These are phyloP conservation scores for Aptenodytes patagonicus DNA, from an alignment of 2,113 vertebrate genomes.

Conservation along the genomic window DNA sequence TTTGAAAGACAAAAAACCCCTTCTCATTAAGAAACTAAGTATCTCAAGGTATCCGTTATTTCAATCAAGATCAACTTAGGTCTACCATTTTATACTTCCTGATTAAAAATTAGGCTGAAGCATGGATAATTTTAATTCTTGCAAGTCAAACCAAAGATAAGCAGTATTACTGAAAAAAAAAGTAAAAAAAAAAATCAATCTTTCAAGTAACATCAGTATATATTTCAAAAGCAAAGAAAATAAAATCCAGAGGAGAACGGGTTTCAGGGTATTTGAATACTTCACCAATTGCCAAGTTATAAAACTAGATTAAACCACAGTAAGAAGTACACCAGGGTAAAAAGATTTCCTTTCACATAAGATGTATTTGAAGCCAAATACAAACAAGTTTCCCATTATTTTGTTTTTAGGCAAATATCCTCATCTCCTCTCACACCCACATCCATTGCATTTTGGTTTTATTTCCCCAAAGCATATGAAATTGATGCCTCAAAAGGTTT, in stretches of 20 bases:
- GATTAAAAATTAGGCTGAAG: not conserved
- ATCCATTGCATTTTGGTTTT: not conserved
- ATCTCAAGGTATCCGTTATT: not conserved
- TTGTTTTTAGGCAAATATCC: not conserved
- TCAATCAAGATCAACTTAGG: not conserved
- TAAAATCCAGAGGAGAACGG: not conserved
- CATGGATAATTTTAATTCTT: not conserved
- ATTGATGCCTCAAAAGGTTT: not conserved
- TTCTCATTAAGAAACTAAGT: not conserved
- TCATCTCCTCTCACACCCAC: not conserved
- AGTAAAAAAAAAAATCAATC: not conserved
- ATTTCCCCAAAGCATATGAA: not conserved
- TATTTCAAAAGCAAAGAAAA: not conserved
- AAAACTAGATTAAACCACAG: slow-evolving; percentile 18
- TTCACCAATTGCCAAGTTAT: not conserved
- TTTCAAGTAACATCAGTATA: not conserved
- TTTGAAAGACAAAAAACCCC: not conserved
- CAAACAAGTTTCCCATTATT: not conserved
- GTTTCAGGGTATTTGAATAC: not conserved
- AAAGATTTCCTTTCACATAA: not conserved
- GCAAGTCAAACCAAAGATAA: not conserved
- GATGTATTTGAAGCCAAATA: not conserved
- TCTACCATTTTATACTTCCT: not conserved
- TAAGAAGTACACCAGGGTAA: not conserved
- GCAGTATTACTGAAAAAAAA: not conserved